Evolutionary conservation across 2,797 vertebrate species (phyloP).

Genomic region (Lacerta agilis): DNA sequence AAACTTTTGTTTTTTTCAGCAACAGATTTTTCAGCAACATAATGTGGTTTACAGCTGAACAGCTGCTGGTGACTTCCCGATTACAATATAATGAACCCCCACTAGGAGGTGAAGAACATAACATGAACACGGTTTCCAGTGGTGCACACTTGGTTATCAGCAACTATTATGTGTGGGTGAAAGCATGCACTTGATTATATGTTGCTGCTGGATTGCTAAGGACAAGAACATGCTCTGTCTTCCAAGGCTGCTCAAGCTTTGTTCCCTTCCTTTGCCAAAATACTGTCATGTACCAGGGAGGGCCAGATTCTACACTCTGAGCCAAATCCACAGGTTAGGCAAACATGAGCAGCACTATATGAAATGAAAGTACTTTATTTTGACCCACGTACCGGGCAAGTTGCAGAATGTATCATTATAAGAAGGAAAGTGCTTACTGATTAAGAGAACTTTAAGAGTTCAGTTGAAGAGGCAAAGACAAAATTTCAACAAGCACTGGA

Average conservation of each 20-base stretch:
- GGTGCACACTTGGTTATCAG: not conserved
- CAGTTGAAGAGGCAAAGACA: not conserved
- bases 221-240: not conserved
- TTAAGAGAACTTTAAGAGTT: not conserved
- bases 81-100: not conserved
- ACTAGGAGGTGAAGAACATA: not conserved
- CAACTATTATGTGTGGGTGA: slow-evolving; percentile 10
- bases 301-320: not conserved
- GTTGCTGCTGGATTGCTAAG: not conserved
- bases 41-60: not conserved
- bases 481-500: not conserved
- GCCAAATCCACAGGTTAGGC: not conserved
- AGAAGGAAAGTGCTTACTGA: not conserved
- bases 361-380: not conserved
- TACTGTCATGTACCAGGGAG: too few relatives aligned
- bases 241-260: not conserved
- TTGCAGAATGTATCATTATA: not conserved
- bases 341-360: not conserved
- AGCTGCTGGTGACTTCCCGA: slow-evolving; percentile 8
- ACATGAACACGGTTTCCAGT: not conserved
- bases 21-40: not conserved
- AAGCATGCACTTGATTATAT: not conserved
- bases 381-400: not conserved
- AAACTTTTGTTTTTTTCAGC: not conserved
- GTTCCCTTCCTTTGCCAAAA: not conserved